phyloP scores from a whole-genome alignment of 1,140 invertebrate genomes.

The Bombus superbus region DNA sequence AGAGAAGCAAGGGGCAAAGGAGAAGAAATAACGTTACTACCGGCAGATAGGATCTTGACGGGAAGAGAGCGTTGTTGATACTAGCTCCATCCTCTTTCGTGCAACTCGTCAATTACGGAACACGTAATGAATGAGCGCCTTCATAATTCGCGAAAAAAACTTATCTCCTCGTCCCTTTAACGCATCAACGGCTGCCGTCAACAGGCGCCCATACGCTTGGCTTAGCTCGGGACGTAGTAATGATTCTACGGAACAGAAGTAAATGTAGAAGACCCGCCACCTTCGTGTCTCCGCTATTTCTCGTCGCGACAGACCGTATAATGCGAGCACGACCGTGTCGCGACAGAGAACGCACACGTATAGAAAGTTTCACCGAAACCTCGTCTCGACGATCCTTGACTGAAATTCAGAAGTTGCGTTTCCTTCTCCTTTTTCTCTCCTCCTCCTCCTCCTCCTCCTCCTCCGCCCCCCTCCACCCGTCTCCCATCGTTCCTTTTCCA shows the following conservation, averaged over 20 bases:
- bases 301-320: slow-evolving; percentile 66
- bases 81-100: slow-evolving; percentile 19
- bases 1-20: too few relatives aligned
- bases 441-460: not conserved
- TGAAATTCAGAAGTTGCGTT: slow-evolving; percentile 49
- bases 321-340: slow-evolving; percentile 37
- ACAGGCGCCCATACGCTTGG: slow-evolving; percentile 52
- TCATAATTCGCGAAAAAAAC: slow-evolving; percentile 55
- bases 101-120: slow-evolving; percentile 63
- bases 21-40: slow-evolving; percentile 5
- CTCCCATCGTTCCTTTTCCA: not conserved
- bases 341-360: slow-evolving; percentile 20
- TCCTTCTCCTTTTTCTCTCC: not conserved
- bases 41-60: slow-evolving; percentile 23
- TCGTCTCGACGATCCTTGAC: slow-evolving; percentile 54
- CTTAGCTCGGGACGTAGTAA: slow-evolving; percentile 66
- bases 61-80: slow-evolving; percentile 51
- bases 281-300: slow-evolving; percentile 58
- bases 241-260: slow-evolving; percentile 60
- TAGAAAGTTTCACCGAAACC: slow-evolving; percentile 37
- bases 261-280: slow-evolving; percentile 58
- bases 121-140: slow-evolving; percentile 65
- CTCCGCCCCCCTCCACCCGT: too few relatives aligned
- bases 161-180: slow-evolving; percentile 64
- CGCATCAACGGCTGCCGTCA: slow-evolving; percentile 57